A percentile compares a stretch with the other conserved stretches of the same genome.
These are phyloP conservation scores for Drosophila villosipedis DNA, from an alignment of 2,888 invertebrate genomes.

Conservation along the genomic window DNA sequence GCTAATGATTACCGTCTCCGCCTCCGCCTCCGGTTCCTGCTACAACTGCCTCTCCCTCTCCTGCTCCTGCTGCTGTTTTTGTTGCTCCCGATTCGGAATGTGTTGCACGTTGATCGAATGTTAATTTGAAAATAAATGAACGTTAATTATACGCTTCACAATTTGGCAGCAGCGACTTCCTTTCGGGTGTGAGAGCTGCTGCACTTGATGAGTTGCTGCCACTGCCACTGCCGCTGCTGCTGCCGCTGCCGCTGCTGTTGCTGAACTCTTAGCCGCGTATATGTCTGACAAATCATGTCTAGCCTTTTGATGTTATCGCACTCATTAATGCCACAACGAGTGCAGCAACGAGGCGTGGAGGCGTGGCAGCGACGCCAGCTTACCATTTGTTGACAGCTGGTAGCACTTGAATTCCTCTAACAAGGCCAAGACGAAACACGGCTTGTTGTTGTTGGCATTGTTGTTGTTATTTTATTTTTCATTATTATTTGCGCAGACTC, in stretches of 20 bases:
- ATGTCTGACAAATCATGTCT: conserved; percentile 77
- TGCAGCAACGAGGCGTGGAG: conserved; percentile 12
- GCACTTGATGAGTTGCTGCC: conserved; percentile 49
- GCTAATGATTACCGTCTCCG: conserved; percentile 43
- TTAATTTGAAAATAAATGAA: conserved; percentile 83
- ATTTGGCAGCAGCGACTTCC: conserved; percentile 40
- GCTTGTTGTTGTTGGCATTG: conserved; percentile 21
- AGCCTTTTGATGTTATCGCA: conserved; percentile 80
- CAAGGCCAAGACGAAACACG: conserved; percentile 51
- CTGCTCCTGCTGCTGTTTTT: not conserved
- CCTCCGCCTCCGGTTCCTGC: conserved; percentile 2
- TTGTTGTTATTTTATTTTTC: conserved; percentile 18
- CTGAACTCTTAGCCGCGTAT: conserved; percentile 49
- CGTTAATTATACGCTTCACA: conserved; percentile 77
- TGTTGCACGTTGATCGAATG: conserved; percentile 64
- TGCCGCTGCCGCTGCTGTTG: conserved; percentile 9
- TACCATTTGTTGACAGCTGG: conserved; percentile 71
- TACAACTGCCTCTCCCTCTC: not conserved
- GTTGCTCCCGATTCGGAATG: conserved; percentile 13
- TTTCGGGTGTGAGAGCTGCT: conserved; percentile 61
- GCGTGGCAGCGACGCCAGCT: conserved; percentile 52
- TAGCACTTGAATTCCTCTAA: conserved; percentile 69
- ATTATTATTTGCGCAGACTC: conserved; percentile 47
- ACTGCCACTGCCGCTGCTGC: conserved; percentile 4
- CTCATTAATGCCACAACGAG: conserved; percentile 60